phyloP scores from a whole-genome alignment of 2,888 invertebrate genomes.

The Odontothrips loti region DNA sequence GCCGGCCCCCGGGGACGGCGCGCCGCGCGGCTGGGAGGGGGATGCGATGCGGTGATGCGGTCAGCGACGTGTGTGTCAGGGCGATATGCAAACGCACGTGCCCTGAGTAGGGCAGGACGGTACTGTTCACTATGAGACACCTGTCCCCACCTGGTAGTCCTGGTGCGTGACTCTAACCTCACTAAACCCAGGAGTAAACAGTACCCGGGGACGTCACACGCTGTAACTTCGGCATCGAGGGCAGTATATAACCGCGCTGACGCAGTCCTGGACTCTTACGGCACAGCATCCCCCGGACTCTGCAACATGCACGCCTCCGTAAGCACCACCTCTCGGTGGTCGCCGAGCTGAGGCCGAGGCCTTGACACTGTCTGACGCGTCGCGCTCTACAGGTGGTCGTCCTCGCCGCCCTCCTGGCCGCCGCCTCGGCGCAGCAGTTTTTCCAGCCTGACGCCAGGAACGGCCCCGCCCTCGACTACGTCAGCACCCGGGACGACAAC shows the following conservation, averaged over 20 bases:
- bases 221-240: background rate
- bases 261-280: background rate
- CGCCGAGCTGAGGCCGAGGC: background rate
- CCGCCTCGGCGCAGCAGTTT: background rate
- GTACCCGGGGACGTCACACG: no score
- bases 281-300: background rate
- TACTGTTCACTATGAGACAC: no score
- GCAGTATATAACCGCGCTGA: background rate
- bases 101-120: no score
- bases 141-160: no score
- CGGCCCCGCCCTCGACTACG: background rate
- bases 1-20: no score
- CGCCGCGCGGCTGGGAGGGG: background rate
- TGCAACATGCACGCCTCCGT: constrained; percentile 2
- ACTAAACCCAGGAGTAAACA: no score
- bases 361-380: background rate
- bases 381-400: background rate
- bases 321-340: background rate
- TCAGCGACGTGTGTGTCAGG: background rate
- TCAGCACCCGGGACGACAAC: background rate
- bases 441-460: background rate
- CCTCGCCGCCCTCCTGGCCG: background rate
- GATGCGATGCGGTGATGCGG: background rate
- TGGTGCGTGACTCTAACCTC: no score
- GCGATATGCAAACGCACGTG: no score